These are phyloP conservation scores for Cephus pulcher DNA, from an alignment of 2,888 invertebrate species.

Conservation along the genomic window DNA sequence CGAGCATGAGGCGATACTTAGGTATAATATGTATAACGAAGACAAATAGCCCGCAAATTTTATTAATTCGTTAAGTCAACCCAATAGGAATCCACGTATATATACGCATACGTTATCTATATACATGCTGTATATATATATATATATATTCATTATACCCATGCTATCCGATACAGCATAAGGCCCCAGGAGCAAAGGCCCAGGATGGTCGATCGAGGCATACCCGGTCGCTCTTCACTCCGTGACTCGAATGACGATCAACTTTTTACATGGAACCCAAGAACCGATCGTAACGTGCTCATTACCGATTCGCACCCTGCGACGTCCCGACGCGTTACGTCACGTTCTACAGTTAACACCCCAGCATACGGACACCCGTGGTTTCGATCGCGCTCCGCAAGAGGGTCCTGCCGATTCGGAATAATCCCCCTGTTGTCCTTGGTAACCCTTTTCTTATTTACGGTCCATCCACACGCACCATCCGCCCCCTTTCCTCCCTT, in stretches of 20 bases:
- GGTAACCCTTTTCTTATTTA: constrained; percentile 41
- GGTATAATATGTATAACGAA: constrained; percentile 52
- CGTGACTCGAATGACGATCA: constrained; percentile 40
- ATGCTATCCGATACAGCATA: no score
- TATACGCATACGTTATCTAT: no score
- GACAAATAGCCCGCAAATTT: constrained; percentile 61
- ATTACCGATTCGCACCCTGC: constrained; percentile 42
- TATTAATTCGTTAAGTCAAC: constrained; percentile 49
- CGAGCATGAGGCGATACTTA: no score
- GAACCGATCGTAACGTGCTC: constrained; percentile 33
- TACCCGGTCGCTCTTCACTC: constrained; percentile 17
- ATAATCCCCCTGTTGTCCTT: constrained; percentile 57
- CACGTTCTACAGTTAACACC: no score
- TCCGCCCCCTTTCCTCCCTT: not conserved
- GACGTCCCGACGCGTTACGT: not conserved
- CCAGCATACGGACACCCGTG: constrained; percentile 6
- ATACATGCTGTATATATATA: no score
- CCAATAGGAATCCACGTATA: not conserved
- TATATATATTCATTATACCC: no score
- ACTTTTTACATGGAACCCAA: constrained; percentile 33
- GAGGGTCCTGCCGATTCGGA: constrained; percentile 61
- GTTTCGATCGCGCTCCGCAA: constrained; percentile 29
- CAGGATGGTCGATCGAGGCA: no score
- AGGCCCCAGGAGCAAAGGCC: no score
- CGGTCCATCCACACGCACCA: constrained; percentile 4